These are phyloP conservation scores for Meloidogyne hapla DNA, from an alignment of 1,140 invertebrate species.

Conservation along the genomic window DNA sequence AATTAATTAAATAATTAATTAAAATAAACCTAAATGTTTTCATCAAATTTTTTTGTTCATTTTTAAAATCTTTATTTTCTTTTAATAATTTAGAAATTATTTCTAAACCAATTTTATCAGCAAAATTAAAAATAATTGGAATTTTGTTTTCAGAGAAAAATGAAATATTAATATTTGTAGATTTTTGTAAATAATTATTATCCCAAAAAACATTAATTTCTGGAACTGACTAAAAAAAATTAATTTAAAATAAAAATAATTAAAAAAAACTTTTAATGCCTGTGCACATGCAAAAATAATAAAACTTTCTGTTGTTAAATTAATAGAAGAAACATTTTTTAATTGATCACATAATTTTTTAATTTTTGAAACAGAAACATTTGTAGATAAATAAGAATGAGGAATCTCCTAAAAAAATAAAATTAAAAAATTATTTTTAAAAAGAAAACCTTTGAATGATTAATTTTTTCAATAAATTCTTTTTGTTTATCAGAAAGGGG, in stretches of 20 bases:
- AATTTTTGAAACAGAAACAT: conserved; percentile 77
- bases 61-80: conserved; percentile 88
- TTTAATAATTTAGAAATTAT: conserved; percentile 80
- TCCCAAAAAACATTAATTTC: conserved; percentile 85
- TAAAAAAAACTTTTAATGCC: conserved; percentile 73
- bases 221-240: conserved; percentile 73
- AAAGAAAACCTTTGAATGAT: conserved; percentile 77
- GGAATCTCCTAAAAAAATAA: conserved; percentile 91
- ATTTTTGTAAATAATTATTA: conserved; percentile 87
- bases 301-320: conserved; percentile 92
- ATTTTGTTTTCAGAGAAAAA: conserved; percentile 90
- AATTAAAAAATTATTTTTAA: background rate
- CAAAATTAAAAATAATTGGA: conserved; percentile 90
- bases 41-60: conserved; percentile 67
- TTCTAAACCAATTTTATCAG: conserved; percentile 73
- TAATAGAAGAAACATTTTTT: conserved; percentile 62
- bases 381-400: conserved; percentile 87
- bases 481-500: conserved; percentile 82
- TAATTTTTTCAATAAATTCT: conserved; percentile 67
- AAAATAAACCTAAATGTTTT: background rate
- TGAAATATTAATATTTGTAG: conserved; percentile 85
- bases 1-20: background rate
- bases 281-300: conserved; percentile 91
- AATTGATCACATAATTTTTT: conserved; percentile 70
- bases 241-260: conserved; percentile 26